A percentile compares a stretch with the other conserved stretches of the same genome.
These are phyloP conservation scores for Stegodyphus dumicola DNA, from an alignment of 1,140 invertebrate genomes.

Conservation along the genomic window DNA sequence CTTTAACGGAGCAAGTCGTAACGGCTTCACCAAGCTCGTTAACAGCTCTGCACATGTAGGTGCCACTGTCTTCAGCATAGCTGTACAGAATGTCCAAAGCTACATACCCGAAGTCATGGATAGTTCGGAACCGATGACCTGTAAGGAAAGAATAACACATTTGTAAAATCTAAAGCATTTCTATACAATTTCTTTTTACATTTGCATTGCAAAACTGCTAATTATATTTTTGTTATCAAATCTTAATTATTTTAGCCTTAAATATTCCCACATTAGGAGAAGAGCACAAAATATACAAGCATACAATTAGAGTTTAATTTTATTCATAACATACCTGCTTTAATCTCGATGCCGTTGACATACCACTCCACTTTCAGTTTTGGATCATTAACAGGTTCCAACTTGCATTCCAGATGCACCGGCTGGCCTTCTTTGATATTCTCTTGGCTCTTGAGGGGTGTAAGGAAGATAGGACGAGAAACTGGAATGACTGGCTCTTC, in stretches of 20 bases:
- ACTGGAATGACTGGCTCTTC: conserved; percentile 78
- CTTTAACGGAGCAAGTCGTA: conserved; percentile 87
- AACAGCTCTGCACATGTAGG: conserved; percentile 80
- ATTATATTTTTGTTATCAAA: background rate
- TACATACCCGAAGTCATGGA: conserved; percentile 70
- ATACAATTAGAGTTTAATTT: background rate
- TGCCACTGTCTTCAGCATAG: conserved; percentile 69
- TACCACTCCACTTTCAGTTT: conserved; percentile 93
- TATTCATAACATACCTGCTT: conserved; percentile 69
- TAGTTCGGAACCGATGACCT: conserved; percentile 79
- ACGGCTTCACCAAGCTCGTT: conserved; percentile 79
- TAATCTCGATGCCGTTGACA: conserved; percentile 71
- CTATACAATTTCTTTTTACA: too few species aligned
- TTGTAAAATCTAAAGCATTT: too few species aligned
- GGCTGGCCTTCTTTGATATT: conserved; percentile 83
- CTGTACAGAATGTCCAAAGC: conserved; percentile 72
- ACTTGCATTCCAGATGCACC: conserved; percentile 76
- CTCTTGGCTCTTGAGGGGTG: conserved; percentile 83
- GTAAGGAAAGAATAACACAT: background rate
- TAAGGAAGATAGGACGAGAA: conserved; percentile 85
- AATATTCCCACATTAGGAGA: background rate
- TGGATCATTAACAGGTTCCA: conserved; percentile 92
- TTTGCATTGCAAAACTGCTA: too few species aligned
- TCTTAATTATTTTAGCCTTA: background rate
- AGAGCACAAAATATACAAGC: background rate